Percentiles rank a stretch among this genome's conserved stretches.
phyloP scores from a whole-genome alignment of 2,797 vertebrate species.

The Nothura maculosa region DNA sequence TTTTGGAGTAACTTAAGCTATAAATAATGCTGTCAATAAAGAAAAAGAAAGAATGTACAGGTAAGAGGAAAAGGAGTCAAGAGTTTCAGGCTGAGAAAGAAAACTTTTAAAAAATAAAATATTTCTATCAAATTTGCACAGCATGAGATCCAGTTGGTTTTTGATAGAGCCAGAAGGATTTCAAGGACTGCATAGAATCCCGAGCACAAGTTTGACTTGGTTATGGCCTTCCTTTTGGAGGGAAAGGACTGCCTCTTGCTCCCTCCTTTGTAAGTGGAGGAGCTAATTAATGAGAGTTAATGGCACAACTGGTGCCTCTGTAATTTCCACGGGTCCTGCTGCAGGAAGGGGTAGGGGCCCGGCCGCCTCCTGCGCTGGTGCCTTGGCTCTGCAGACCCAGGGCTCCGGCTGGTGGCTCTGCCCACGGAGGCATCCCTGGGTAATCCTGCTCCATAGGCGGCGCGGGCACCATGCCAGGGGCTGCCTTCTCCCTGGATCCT shows the following conservation, averaged over 20 bases:
- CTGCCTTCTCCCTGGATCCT: rapidly evolving
- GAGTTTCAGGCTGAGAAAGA: neutral
- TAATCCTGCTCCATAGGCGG: rapidly evolving
- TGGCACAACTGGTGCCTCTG: neutral
- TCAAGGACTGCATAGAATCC: neutral
- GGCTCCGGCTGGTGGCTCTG: neutral
- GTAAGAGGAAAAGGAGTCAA: neutral
- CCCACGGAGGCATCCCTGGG: neutral
- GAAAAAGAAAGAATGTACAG: neutral
- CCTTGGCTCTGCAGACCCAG: neutral
- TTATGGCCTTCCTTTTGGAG: neutral
- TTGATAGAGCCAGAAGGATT: neutral
- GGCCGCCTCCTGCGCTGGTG: rapidly evolving
- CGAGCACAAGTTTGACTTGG: neutral
- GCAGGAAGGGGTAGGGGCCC: neutral
- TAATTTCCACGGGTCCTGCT: neutral
- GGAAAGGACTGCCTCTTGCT: neutral
- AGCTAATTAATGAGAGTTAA: neutral
- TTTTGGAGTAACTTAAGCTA: neutral
- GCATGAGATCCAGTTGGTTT: neutral
- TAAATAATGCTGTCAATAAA: neutral
- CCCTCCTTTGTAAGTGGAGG: neutral
- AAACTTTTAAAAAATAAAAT: neutral
- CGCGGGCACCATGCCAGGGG: rapidly evolving
- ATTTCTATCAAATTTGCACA: neutral